These are phyloP conservation scores for Fulmarus glacialis DNA, from an alignment of 2,113 vertebrate species.

Conservation along the genomic window DNA sequence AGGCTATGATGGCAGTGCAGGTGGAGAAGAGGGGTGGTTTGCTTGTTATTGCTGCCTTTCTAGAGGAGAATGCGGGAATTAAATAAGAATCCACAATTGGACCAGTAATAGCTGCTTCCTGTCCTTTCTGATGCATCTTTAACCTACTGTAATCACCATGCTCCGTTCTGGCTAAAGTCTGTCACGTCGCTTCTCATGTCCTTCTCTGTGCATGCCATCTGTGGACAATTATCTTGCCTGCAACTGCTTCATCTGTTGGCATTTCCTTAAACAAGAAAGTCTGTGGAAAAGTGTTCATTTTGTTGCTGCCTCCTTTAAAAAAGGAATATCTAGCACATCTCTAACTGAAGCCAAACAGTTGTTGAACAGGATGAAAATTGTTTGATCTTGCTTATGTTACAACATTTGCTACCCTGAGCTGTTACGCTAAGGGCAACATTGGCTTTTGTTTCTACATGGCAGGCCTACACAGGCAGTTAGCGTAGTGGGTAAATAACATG, in stretches of 20 bases:
- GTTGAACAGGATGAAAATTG: not conserved
- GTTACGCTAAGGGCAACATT: accelerated
- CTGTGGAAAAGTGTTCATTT: not conserved
- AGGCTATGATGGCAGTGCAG: not conserved
- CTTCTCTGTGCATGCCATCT: not conserved
- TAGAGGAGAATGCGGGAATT: not conserved
- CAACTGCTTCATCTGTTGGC: not conserved
- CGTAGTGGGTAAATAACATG: not conserved
- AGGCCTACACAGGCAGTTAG: constrained; percentile 9
- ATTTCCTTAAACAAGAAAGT: not conserved
- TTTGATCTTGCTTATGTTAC: not conserved
- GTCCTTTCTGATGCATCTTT: not conserved
- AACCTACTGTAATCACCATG: not conserved
- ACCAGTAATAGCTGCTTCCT: not conserved
- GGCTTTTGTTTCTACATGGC: not conserved
- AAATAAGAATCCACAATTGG: not conserved
- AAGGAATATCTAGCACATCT: not conserved
- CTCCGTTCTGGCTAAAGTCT: not conserved
- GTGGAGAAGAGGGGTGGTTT: not conserved
- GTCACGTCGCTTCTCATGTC: not conserved
- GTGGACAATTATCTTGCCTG: not conserved
- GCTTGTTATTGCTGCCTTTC: not conserved
- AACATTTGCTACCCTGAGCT: not conserved
- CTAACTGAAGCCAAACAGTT: not conserved
- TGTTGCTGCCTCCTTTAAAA: not conserved